Evolutionary conservation across 2,888 invertebrate genomes (phyloP), one percentile per base, ranked within the genome.

Genomic region (Acanthoscelides obtectus): DNA sequence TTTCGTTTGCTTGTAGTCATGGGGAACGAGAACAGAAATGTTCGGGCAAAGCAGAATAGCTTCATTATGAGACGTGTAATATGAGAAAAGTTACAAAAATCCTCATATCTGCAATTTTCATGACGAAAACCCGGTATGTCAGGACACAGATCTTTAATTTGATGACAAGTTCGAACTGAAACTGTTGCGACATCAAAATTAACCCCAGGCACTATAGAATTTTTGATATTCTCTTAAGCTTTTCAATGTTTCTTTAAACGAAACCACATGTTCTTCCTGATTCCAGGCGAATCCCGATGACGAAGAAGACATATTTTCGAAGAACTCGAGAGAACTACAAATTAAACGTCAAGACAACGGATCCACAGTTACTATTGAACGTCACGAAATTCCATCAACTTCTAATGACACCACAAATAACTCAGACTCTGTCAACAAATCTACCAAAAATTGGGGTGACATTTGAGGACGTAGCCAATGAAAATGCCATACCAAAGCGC

Each of bases 261-360:
- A 17, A 25, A 25, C 25, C 25, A 25, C 25, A 5, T 25, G 3
- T 5, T 25, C 68, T 70, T 25, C 6, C 6, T 12, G 17, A 12
- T 74, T 78, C 70, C 71, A 82, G 82, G 75, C 78, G 4, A 75
- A 78, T 69, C 79, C 80, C 0, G 83, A 83, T 70, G 84, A 83
- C 68, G 90, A 90, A 76, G 89, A 89, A 81, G 88, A 89, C 2
- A 88, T 90, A 76, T 89, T 88, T 77, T 87, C 88, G 0, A 82
- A 84, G 75, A 83, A 81, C 70, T 74, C 79, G 6, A 79, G 81
- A 67, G 83, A 83, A 75, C 74, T 83, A 21, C 82, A 83, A 77
- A 82, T 81, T 22, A 82, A 78, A 73, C 76, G 80, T 67, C 79
- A 79, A 72, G 77, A 76, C 45, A 77, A 75, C 45, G 79, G 77